These are phyloP conservation scores for Euwallacea similis DNA, from an alignment of 1,140 invertebrate genomes.

Conservation along the genomic window DNA sequence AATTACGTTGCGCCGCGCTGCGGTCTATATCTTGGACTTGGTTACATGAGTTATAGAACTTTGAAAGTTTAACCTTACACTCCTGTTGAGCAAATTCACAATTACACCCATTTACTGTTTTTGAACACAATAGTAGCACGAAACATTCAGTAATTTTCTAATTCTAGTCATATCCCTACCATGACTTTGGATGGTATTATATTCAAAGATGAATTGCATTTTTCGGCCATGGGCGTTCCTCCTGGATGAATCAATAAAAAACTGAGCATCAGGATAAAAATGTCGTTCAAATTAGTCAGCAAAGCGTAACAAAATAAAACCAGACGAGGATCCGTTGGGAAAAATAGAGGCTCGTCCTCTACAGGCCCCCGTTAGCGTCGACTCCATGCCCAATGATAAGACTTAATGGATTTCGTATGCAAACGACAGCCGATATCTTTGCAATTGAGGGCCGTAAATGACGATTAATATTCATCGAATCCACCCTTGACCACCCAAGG, in stretches of 20 bases:
- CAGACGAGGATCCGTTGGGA: not conserved
- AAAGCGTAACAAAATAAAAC: conserved; percentile 8
- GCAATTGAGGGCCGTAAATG: conserved; percentile 37
- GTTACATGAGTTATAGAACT: no score
- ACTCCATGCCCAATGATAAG: conserved; percentile 23
- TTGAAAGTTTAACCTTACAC: no score
- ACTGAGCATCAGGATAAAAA: not conserved
- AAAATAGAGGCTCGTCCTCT: conserved; percentile 9
- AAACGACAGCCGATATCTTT: conserved; percentile 30
- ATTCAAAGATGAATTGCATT: no score
- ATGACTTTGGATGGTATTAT: no score
- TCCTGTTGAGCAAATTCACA: no score
- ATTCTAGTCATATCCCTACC: no score
- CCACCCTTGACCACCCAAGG: conserved; percentile 33
- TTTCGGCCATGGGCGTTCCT: no score
- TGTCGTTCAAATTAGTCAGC: conserved; percentile 7
- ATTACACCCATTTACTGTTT: no score
- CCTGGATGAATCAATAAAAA: not conserved
- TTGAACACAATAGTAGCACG: no score
- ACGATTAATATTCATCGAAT: conserved; percentile 37
- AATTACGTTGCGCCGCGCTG: no score
- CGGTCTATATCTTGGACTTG: no score
- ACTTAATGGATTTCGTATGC: conserved; percentile 35
- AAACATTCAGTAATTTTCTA: no score
- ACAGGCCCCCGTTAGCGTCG: conserved; percentile 3